phyloP scores from a whole-genome alignment of 1,140 invertebrate species.

The Formica selysi region DNA sequence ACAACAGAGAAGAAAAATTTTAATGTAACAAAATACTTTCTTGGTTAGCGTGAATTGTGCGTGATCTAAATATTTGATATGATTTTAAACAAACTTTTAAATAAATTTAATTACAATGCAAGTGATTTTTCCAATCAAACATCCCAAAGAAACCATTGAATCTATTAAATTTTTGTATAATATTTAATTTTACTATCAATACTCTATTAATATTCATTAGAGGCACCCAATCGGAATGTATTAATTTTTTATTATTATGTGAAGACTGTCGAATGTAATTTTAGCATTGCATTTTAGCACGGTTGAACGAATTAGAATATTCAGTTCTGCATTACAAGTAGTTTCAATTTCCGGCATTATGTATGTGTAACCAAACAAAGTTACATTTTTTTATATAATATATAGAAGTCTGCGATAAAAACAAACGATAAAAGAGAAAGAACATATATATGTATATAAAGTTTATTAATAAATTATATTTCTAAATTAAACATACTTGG shows the following conservation, averaged over 20 bases:
- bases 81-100: not conserved
- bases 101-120: not conserved
- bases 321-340: not conserved
- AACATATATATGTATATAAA: not conserved
- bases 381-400: not conserved
- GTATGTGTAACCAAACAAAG: not conserved
- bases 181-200: not conserved
- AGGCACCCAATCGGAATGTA: not conserved
- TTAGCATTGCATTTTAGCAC: not conserved
- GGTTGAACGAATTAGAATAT: not conserved
- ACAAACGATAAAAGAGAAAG: not conserved
- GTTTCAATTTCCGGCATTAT: not conserved
- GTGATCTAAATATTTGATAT: not conserved
- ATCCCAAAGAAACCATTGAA: not conserved
- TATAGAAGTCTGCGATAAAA: not conserved
- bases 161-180: not conserved
- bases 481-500: not conserved
- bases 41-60: not conserved
- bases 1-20: not conserved
- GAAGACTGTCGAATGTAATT: not conserved
- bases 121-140: not conserved
- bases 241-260: not conserved
- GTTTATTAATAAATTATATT: conserved; percentile 3
- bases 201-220: conserved; percentile 1
- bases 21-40: not conserved